Percentiles rank a stretch among this genome's conserved stretches.
Conservation (phyloP, 2,113 vertebrate species). For the Silurus asotus region DNA sequence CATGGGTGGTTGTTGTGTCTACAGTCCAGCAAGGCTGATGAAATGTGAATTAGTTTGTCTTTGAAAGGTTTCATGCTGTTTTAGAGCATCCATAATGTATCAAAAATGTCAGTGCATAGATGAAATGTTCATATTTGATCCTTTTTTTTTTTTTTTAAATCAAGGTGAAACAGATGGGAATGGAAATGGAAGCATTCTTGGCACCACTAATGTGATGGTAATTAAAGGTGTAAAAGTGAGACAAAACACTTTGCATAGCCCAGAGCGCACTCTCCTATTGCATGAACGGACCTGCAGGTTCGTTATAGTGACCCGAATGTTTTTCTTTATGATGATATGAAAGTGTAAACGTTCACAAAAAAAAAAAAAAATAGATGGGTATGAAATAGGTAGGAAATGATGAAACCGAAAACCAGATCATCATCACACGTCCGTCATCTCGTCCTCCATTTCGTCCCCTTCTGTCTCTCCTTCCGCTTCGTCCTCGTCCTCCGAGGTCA, state of each 20-base stretch:
- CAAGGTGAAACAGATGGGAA: background rate
- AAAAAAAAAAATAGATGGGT: background rate
- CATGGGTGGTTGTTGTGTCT: background rate
- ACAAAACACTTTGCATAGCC: constrained; percentile 31
- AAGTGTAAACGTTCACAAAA: constrained; percentile 27
- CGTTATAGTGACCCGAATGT: background rate
- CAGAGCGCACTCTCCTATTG: background rate
- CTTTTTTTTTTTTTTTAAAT: background rate
- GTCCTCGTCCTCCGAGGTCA: constrained; percentile 94
- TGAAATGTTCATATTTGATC: background rate
- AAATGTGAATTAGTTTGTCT: background rate
- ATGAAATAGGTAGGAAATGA: background rate
- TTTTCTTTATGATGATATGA: constrained; percentile 10
- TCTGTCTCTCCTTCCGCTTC: constrained; percentile 81
- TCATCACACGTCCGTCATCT: constrained; percentile 95
- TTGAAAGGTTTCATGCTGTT: background rate
- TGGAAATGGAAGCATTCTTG: constrained; percentile 5
- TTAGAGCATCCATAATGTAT: background rate
- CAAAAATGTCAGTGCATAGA: constrained; percentile 2
- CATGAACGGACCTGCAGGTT: constrained; percentile 10
- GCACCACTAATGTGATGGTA: constrained; percentile 1
- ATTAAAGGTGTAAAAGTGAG: background rate
- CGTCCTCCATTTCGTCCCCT: constrained; percentile 91
- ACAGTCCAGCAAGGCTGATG: background rate
- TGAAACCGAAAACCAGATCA: background rate